A percentile compares a stretch with the other conserved stretches of the same genome.
Evolutionary conservation across 1,140 invertebrate genomes (phyloP).

Genomic region (Lutraria rhynchaena): DNA sequence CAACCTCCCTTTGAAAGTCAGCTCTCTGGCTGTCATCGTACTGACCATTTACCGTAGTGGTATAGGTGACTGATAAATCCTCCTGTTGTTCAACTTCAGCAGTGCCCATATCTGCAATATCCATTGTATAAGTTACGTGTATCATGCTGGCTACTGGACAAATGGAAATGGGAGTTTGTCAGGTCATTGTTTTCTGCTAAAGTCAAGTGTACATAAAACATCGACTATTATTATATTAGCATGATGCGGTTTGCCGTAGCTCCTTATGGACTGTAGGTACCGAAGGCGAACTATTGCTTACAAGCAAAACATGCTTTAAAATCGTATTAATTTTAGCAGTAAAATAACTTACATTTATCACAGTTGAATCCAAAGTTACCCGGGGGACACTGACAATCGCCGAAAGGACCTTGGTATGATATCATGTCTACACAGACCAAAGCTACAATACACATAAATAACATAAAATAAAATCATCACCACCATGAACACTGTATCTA

Average conservation of each 20-base stretch:
- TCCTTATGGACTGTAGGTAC: background rate
- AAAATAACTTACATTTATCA: background rate
- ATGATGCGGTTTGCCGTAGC: background rate
- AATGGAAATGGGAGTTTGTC: background rate
- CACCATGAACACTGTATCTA: background rate
- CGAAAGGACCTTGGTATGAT: background rate
- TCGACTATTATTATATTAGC: background rate
- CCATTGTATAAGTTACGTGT: background rate
- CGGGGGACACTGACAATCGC: background rate
- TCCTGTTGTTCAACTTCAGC: background rate
- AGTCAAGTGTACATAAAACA: background rate
- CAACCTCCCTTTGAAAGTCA: slow-evolving; percentile 8
- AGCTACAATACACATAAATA: no score
- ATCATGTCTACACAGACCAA: no score
- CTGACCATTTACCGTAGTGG: background rate
- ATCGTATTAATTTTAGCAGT: background rate
- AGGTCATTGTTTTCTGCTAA: background rate
- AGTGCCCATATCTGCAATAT: background rate
- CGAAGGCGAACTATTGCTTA: background rate
- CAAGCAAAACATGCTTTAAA: background rate
- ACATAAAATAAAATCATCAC: background rate
- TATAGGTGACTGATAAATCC: background rate
- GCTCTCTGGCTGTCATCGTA: background rate
- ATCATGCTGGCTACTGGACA: background rate
- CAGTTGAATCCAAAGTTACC: background rate